phyloP scores from a whole-genome alignment of 35 echinoderm and acorn worm species.

The Heliocidaris tuberculata region DNA sequence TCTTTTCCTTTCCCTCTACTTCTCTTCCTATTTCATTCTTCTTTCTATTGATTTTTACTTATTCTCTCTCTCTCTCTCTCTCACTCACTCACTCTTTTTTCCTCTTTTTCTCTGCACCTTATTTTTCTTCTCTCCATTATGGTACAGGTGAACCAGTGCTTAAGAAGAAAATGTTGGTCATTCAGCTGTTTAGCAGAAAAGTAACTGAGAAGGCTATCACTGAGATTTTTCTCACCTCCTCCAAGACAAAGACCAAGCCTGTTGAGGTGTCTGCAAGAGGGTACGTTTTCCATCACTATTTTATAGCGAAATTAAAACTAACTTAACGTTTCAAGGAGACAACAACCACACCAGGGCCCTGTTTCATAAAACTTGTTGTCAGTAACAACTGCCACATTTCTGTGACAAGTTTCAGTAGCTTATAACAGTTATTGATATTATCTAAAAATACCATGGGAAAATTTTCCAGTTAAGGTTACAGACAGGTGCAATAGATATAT shows the following conservation, averaged over 20 bases:
- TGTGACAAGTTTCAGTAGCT: too few species aligned
- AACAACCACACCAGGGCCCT: too few species aligned
- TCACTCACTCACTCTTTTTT: not conserved
- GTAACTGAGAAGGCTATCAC: conserved; percentile 4
- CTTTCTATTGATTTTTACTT: not conserved
- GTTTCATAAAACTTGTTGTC: too few species aligned
- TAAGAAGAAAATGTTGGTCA: conserved; percentile 22
- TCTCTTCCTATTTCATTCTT: not conserved
- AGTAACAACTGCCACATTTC: too few species aligned
- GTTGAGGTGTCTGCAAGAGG: conserved; percentile 30
- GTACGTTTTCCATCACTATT: not conserved
- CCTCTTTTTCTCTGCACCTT: not conserved
- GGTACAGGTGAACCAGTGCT: conserved; percentile 19
- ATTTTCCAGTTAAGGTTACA: too few species aligned
- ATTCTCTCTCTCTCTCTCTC: not conserved
- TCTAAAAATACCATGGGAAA: too few species aligned
- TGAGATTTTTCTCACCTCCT: conserved; percentile 26
- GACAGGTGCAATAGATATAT: too few species aligned
- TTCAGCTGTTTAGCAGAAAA: conserved; percentile 31
- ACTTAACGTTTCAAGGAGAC: too few species aligned
- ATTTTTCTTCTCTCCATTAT: not conserved
- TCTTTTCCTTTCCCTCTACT: not conserved
- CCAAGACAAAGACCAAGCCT: conserved; percentile 35
- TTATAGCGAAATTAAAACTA: too few species aligned
- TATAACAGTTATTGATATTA: too few species aligned